Percentiles rank a stretch among this genome's conserved stretches.
Conservation (phyloP, 2,113 vertebrate species). For the Heterotis niloticus region DNA sequence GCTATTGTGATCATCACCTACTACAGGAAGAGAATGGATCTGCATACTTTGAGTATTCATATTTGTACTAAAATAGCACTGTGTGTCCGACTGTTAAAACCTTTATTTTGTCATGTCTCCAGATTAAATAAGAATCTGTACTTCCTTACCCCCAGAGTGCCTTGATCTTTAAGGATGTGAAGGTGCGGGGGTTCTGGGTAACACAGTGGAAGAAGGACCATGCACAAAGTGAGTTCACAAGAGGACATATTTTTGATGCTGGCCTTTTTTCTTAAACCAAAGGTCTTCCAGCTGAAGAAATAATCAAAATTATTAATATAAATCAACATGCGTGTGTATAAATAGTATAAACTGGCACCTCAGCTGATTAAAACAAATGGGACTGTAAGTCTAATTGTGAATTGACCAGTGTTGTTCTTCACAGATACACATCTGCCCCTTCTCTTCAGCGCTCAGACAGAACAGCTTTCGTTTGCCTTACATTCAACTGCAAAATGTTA, state of each 20-base stretch:
- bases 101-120: background rate
- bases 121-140: background rate
- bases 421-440: too few species aligned
- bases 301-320: too few species aligned
- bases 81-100: background rate
- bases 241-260: too few species aligned
- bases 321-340: too few species aligned
- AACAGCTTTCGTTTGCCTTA: too few species aligned
- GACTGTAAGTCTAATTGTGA: too few species aligned
- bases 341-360: background rate
- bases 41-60: background rate
- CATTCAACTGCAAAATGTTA: too few species aligned
- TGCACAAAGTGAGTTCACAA: slow-evolving; percentile 62
- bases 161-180: slow-evolving; percentile 88
- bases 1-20: background rate
- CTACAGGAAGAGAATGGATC: background rate
- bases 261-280: too few species aligned
- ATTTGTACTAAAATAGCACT: background rate
- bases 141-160: slow-evolving; percentile 69
- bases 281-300: too few species aligned
- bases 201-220: slow-evolving; percentile 84
- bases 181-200: slow-evolving; percentile 87
- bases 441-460: too few species aligned
- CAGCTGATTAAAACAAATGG: too few species aligned
- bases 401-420: too few species aligned